A percentile compares a stretch with the other conserved stretches of the same genome.
Evolutionary conservation across 2,113 vertebrate genomes (phyloP).

Genomic region (Oncorhynchus clarkii): DNA sequence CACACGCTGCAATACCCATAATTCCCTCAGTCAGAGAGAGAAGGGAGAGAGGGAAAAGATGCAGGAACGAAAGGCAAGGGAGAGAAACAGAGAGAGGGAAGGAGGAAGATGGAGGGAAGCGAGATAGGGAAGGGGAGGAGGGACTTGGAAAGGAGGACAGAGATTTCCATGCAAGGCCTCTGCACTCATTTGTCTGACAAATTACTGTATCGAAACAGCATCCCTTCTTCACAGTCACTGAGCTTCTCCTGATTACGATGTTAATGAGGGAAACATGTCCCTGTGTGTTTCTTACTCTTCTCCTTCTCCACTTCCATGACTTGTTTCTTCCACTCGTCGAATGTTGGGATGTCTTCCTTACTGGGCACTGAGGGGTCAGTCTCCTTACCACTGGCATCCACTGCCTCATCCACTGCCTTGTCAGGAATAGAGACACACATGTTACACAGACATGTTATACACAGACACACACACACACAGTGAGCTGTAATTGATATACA

Average conservation of each 20-base stretch:
- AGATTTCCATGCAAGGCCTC: not conserved
- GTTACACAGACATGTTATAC: not conserved
- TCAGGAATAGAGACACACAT: not conserved
- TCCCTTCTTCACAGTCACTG: conserved; percentile 1
- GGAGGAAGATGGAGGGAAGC: not conserved
- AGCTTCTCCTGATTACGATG: not conserved
- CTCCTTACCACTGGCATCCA: conserved; percentile 74
- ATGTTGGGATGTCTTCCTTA: conserved; percentile 97
- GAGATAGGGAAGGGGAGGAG: no score
- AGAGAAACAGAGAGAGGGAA: conserved; percentile 19
- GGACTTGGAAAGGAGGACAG: no score
- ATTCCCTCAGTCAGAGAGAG: not conserved
- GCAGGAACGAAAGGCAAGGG: not conserved
- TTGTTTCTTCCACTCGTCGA: conserved; percentile 99
- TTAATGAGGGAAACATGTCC: not conserved
- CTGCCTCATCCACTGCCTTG: conserved; percentile 17
- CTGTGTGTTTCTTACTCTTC: conserved; percentile 82
- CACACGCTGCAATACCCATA: not conserved
- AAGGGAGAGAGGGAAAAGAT: not conserved
- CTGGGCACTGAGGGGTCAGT: conserved; percentile 81
- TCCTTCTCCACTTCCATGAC: conserved; percentile 99
- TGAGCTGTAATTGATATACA: no score
- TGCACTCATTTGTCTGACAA: conserved; percentile 3
- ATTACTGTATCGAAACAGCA: not conserved
- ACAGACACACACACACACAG: not conserved